Evolutionary conservation across 1,140 invertebrate species (phyloP).

Genomic region (Lepidurus arcticus): DNA sequence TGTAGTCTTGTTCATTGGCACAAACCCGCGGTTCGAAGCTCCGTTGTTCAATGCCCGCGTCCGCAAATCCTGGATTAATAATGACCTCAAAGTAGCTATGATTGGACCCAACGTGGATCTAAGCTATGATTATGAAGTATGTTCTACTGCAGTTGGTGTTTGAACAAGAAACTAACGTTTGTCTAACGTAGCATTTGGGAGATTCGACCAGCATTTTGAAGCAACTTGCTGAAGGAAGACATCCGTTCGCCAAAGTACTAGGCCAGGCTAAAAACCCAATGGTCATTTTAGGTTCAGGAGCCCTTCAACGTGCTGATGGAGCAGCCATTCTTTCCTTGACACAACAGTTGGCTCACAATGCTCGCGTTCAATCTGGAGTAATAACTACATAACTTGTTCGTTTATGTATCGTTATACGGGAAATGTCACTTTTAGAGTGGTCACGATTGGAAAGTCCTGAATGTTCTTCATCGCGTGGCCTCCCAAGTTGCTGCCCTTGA

Average conservation of each 20-base stretch:
- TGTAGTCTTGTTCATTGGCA: constrained; percentile 85
- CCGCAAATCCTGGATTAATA: constrained; percentile 84
- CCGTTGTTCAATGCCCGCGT: constrained; percentile 92
- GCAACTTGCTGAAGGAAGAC: constrained; percentile 65
- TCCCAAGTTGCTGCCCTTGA: constrained; percentile 94
- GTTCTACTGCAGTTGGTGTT: constrained; percentile 29
- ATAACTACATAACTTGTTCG: constrained; percentile 33
- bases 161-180: constrained; percentile 37
- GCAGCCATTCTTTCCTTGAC: constrained; percentile 66
- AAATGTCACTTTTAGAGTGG: constrained; percentile 1
- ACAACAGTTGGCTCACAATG: constrained; percentile 56
- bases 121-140: constrained; percentile 84
- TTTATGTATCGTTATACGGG: background rate
- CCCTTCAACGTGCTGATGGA: constrained; percentile 72
- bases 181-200: constrained; percentile 66
- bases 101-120: constrained; percentile 90
- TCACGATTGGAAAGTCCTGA: constrained; percentile 70
- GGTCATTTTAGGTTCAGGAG: constrained; percentile 82
- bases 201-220: constrained; percentile 64
- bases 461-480: constrained; percentile 83
- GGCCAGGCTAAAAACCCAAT: constrained; percentile 78
- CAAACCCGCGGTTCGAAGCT: constrained; percentile 97
- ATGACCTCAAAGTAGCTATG: constrained; percentile 67
- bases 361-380: constrained; percentile 47
- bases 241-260: constrained; percentile 68